Evolutionary conservation across 1,140 invertebrate genomes (phyloP), one percentile per base, ranked within the genome.

Genomic region (Nephila pilipes): DNA sequence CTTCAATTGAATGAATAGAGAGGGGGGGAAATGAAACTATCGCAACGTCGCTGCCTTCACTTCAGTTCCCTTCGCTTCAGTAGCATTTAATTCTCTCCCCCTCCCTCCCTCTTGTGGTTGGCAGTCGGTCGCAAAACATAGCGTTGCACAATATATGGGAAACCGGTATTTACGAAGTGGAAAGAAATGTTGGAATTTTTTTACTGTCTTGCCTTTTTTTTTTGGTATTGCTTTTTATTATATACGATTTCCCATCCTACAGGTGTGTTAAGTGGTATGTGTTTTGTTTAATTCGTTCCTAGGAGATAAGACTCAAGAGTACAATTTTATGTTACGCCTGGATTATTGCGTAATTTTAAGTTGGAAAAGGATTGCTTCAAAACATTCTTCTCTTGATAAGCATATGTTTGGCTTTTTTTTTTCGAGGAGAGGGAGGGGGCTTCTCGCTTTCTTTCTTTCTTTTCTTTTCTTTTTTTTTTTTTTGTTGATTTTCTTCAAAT

Each of bases 71-170:
- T 75, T 32, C 20, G 6, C 25, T 75, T 75, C 32, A 75, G 32
- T 75, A 75, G 69, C 69, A 75, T 75, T 75, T 75, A 75, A 75
- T 75, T 75, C 18, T 75, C 36, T 75, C 36, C 36, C 36, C 20
- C 5, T 75, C 6, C 18, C 18, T 22, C 29, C 29, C 25, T 18
- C 25, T 36, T 75, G 69, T 36, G 69, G 69, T 75, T 18, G 32
- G 14, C 32, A 32, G 29, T 32, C 69, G 36, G 14, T 75, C 69
- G 69, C 14, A 18, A 75, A 75, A 75, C 25, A 75, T 29, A 75
- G 69, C 69, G 36, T 75, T 75, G 69, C 69, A 32, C 69, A 75
- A 75, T 75, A 29, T 20, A 32, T 29, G 25, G 29, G 69, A 75
- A 75, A 75, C 69, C 69, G 29, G 69, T 75, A 75, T 75, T 75